Evolutionary conservation across 2,113 vertebrate genomes (phyloP), one percentile per base, ranked within the genome.

Genomic region (Cynocephalus volans): DNA sequence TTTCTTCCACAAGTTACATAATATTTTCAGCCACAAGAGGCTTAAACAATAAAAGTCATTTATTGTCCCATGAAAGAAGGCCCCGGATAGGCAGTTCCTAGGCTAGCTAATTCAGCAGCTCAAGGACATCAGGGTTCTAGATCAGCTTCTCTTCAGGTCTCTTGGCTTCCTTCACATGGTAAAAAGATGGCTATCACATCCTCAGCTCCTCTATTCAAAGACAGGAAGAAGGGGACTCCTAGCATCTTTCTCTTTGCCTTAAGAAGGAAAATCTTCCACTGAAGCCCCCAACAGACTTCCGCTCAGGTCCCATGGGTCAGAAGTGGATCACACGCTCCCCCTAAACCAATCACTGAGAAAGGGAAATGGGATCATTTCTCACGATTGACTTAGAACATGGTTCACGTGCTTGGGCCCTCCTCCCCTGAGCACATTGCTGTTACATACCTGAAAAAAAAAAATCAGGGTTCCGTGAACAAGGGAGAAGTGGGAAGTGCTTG

Each of bases 251-350:
- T 90, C 24, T 88, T 84, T 73, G 67, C 82, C 76, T 70, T 73
- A 93, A 64, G 77, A 91, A 93, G 54, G 89, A 87, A 95, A 82
- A 36, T 52, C 18, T 85, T 89, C 64, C 69, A 56, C 90, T 93
- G 50, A 90, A 90, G 45, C 17, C n/a, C 5, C 77, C 15, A 79
- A 18, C 24, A 70, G n/a, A 96, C 60, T 80, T 86, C 70, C 24
- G 24, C 50, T 72, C 14, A 41, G 77, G 5, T 81, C 11, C 75
- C 69, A 28, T 79, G 90, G 45, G 41, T 91, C 72, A 93, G 52
- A 93, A 90, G 41, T 85, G 48, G 65, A 70, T 93, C 76, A 90
- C 31, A 9, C 92, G 62, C 26, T 80, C n/a, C 58, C 36, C 33
- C 62, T 86, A 83, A 96, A 73, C 88, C 88, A 81, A 85, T 92